Conservation (phyloP, 2,113 vertebrate species). For the Romanogobio albipinnatus region DNA sequence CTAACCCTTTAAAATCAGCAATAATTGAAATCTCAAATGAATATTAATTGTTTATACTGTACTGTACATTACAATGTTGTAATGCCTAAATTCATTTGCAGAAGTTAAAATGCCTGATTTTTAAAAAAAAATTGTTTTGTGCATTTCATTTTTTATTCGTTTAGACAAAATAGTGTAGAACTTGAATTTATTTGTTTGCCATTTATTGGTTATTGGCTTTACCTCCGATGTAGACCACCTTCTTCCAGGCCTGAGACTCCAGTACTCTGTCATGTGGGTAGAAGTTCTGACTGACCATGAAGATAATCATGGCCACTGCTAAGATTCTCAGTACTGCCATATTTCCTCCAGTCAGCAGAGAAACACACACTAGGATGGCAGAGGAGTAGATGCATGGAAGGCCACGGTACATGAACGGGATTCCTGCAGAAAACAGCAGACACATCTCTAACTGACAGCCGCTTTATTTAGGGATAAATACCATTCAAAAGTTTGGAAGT, state of each 20-base stretch:
- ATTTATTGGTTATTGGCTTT: slow-evolving; percentile 40
- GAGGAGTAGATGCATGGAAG: slow-evolving; percentile 90
- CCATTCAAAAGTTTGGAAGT: neutral
- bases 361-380: slow-evolving; percentile 83
- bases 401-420: slow-evolving; percentile 87
- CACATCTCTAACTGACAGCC: neutral
- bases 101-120: too few species aligned
- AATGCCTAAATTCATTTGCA: neutral
- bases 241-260: slow-evolving; percentile 94
- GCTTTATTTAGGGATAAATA: neutral
- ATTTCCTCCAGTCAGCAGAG: slow-evolving; percentile 81
- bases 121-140: too few species aligned
- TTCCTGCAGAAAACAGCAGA: slow-evolving; percentile 66
- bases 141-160: neutral
- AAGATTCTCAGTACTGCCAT: slow-evolving; percentile 73
- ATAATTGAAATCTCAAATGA: neutral
- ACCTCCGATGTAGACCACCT: slow-evolving; percentile 87
- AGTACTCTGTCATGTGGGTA: slow-evolving; percentile 91
- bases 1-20: neutral
- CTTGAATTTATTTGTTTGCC: too few species aligned
- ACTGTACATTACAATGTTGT: too few species aligned
- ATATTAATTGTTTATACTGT: neutral
- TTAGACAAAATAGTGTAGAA: too few species aligned
- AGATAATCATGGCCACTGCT: slow-evolving; percentile 83
- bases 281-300: slow-evolving; percentile 87